Base-by-base conservation (phyloP, 2,797 vertebrate species). In the Phyllotis vaccarum region DNA sequence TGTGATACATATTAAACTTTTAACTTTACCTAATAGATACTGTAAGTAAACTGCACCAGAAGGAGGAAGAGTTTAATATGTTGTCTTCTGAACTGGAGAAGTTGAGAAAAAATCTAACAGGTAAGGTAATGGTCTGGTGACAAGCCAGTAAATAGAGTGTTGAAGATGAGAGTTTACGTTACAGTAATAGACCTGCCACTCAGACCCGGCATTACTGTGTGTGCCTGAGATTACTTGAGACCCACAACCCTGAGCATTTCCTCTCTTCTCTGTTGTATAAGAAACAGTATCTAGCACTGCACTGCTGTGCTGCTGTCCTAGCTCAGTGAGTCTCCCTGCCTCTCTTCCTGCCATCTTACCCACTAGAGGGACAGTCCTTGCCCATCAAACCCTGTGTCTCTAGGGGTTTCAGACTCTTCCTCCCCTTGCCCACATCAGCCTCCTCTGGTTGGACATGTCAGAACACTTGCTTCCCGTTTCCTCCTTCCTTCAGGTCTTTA, bases 41-140 rank as follows among this genome's bases (percentile, higher is more conserved):
- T 58, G 93, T 99, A 66, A 98, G 99, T 96, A 99, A 99, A 72
- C 98, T 99, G 93, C 97, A 95, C 89, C 98, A 99, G 97, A 99
- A 99, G 97, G 99, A 99, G 43, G 99, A 99, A 96, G 98, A 99
- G 96, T 99, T 98, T 98, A 98, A 98, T 49, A 97, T 98, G 13
- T 97, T 99, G 90, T 98, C 98, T 87, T 98, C 98, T 89, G 99
- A 99, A 97, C 96, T 99, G 49, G 99, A 99, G 90, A 98, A 98
- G 94, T 97, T 99, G 81, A 99, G 98, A 98, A 98, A 98, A 91
- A 99, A 99, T 88, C 97, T 99, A 97, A 93, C 98, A 83, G 99
- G 99, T 99, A 98, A 98, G 98, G 93, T 70, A 52, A 74, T 13
- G 1, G 3, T 75, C 56, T 43, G 46, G 9, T 19, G 75, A 58